Evolutionary conservation across 2,888 invertebrate genomes (phyloP).

Genomic region (Himalopsyche japonica): DNA sequence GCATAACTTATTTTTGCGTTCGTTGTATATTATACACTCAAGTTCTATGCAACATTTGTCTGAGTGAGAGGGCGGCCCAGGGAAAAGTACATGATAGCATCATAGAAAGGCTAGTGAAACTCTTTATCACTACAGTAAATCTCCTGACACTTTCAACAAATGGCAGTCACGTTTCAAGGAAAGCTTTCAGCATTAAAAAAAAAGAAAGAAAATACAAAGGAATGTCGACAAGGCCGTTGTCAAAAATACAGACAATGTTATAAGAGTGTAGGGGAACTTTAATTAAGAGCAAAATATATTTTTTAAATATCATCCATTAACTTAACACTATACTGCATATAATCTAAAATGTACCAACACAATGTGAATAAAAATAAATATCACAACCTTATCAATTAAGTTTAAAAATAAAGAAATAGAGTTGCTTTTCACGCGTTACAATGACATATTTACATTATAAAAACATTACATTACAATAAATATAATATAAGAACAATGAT

Average conservation of each 20-base stretch:
- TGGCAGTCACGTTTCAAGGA: slow-evolving; percentile 13
- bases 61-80: neutral
- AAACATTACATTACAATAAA: too few species aligned
- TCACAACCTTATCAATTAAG: too few species aligned
- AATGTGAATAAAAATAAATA: too few species aligned
- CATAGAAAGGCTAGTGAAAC: slow-evolving; percentile 24
- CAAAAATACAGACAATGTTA: neutral
- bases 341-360: too few species aligned
- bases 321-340: too few species aligned
- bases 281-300: too few species aligned
- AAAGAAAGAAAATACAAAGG: neutral
- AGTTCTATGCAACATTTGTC: neutral
- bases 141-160: slow-evolving; percentile 30
- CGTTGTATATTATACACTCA: neutral
- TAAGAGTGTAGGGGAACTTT: too few species aligned
- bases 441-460: too few species aligned
- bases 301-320: too few species aligned
- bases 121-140: slow-evolving; percentile 32
- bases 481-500: too few species aligned
- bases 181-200: slow-evolving; percentile 8
- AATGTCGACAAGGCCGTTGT: neutral
- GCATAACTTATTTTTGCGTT: neutral
- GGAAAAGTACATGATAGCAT: slow-evolving; percentile 7
- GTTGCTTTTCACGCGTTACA: too few species aligned
- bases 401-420: too few species aligned